Percentiles rank a stretch among this genome's conserved stretches.
phyloP scores from a whole-genome alignment of 2,113 vertebrate genomes.

The Alligator mississippiensis region DNA sequence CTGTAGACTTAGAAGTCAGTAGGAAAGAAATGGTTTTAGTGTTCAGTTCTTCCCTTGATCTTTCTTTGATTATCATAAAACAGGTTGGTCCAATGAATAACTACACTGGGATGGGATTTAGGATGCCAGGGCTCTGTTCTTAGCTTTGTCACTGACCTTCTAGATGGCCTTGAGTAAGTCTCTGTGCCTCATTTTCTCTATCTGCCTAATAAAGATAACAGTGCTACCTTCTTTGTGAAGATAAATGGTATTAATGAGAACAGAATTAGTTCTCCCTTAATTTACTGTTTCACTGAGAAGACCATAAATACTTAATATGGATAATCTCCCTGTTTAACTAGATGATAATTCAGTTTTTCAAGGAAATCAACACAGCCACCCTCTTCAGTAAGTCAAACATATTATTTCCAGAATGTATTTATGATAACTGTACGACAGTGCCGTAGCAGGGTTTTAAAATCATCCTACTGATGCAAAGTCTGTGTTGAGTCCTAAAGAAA shows the following conservation, averaged over 20 bases:
- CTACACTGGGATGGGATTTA: background rate
- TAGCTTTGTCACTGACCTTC: background rate
- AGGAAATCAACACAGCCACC: background rate
- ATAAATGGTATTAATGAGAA: background rate
- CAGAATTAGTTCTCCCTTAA: background rate
- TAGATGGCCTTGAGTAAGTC: background rate
- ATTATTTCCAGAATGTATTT: background rate
- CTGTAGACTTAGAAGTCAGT: background rate
- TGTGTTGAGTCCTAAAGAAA: background rate
- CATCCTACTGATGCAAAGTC: background rate
- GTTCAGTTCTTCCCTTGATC: background rate
- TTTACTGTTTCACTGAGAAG: background rate
- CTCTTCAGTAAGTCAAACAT: background rate
- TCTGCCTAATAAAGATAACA: background rate
- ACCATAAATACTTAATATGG: background rate
- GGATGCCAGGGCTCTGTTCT: too few relatives aligned
- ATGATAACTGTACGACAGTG: background rate
- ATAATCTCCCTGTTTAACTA: background rate
- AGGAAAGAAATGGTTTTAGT: background rate
- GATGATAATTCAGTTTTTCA: background rate
- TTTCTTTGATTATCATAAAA: accelerated
- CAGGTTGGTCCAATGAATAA: accelerated
- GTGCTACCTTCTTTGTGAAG: background rate
- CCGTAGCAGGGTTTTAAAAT: background rate
- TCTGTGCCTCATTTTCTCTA: background rate